phyloP scores from a whole-genome alignment of 2,888 invertebrate genomes.

The Peribatodes rhomboidaria region DNA sequence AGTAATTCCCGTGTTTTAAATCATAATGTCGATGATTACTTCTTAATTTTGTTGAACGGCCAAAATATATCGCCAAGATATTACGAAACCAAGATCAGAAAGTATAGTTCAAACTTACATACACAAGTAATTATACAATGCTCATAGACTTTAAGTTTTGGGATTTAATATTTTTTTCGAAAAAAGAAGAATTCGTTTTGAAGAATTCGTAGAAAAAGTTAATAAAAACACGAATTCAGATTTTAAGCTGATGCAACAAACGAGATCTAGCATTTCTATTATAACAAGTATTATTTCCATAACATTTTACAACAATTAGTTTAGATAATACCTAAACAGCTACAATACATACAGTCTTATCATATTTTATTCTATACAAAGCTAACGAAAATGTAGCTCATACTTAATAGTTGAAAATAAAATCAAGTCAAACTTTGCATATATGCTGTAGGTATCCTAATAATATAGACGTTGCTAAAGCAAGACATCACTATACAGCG shows the following conservation, averaged over 20 bases:
- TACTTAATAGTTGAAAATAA: slow-evolving; percentile 42
- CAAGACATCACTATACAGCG: slow-evolving; percentile 40
- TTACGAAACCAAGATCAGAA: too few relatives aligned
- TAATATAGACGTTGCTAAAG: slow-evolving; percentile 43
- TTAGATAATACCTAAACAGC: slow-evolving; percentile 54
- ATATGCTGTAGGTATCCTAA: slow-evolving; percentile 48
- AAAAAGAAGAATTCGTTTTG: too few relatives aligned
- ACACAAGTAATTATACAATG: too few relatives aligned
- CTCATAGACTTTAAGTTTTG: too few relatives aligned
- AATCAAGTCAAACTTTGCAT: slow-evolving; percentile 55
- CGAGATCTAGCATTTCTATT: slow-evolving; percentile 83
- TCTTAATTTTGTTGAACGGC: neutral
- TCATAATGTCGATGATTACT: too few relatives aligned
- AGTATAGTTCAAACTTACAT: too few relatives aligned
- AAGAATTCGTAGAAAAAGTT: slow-evolving; percentile 43
- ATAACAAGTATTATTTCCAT: slow-evolving; percentile 62
- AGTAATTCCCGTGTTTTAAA: too few relatives aligned
- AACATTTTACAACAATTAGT: slow-evolving; percentile 63
- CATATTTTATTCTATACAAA: slow-evolving; percentile 63
- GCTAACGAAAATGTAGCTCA: slow-evolving; percentile 61
- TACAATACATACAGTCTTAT: slow-evolving; percentile 78
- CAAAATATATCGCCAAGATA: neutral
- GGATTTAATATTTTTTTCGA: neutral
- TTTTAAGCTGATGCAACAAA: slow-evolving; percentile 58
- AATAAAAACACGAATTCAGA: slow-evolving; percentile 8